A percentile compares a stretch with the other conserved stretches of the same genome.
phyloP scores from a whole-genome alignment of 2,113 vertebrate genomes.

The Canis aureus region DNA sequence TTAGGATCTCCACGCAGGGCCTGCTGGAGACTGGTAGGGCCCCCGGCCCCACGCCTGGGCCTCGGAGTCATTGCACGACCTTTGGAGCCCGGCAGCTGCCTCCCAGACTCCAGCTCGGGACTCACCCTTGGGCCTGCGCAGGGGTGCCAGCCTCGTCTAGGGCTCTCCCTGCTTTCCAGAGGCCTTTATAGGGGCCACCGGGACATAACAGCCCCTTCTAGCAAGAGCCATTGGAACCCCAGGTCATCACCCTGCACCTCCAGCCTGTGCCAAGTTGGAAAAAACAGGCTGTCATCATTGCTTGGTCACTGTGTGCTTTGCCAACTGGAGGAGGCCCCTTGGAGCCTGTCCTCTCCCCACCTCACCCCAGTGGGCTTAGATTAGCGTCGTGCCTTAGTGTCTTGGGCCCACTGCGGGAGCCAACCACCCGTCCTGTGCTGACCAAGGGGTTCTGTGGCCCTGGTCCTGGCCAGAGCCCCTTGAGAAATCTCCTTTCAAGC shows the following conservation, averaged over 20 bases:
- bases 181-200: neutral
- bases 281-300: neutral
- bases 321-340: neutral
- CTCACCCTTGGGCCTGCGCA: neutral
- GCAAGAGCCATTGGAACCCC: slow-evolving; percentile 17
- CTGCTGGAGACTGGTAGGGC: neutral
- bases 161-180: neutral
- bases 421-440: neutral
- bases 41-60: neutral
- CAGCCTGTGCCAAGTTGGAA: neutral
- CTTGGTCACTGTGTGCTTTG: slow-evolving; percentile 58
- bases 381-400: slow-evolving; percentile 82
- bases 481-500: neutral
- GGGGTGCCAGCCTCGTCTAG: neutral
- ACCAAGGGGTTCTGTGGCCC: neutral
- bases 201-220: neutral
- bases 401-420: slow-evolving; percentile 28
- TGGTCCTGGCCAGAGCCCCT: neutral
- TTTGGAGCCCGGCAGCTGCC: neutral
- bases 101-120: neutral
- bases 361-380: slow-evolving; percentile 70
- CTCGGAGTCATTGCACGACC: neutral
- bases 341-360: neutral
- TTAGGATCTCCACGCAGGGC: neutral
- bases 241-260: neutral